Percentiles rank a stretch among this genome's conserved stretches.
Conservation (phyloP, 1,140 invertebrate genomes). For the Grapholita molesta region DNA sequence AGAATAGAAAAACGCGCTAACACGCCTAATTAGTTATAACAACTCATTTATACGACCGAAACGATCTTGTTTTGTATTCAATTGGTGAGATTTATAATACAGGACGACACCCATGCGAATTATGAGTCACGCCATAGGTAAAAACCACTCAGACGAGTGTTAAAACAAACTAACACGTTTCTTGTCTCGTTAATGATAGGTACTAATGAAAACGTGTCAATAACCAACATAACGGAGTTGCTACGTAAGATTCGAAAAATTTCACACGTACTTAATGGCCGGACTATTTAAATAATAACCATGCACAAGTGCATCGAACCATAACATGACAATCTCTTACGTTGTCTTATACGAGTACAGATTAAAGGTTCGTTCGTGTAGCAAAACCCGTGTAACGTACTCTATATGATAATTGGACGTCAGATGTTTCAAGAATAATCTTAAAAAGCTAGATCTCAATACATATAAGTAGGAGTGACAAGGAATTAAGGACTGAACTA, state of each 20-base stretch:
- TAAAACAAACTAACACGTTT: slow-evolving; percentile 24
- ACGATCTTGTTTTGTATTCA: slow-evolving; percentile 27
- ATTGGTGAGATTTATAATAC: neutral
- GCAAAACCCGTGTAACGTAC: neutral
- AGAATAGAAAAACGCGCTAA: slow-evolving; percentile 32
- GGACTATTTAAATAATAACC: slow-evolving; percentile 14
- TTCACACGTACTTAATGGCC: slow-evolving; percentile 34
- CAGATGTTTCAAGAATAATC: no score
- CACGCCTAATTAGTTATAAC: slow-evolving; percentile 24
- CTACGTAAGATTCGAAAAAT: slow-evolving; percentile 29
- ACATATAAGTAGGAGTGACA: no score
- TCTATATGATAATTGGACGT: no score
- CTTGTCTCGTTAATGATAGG: slow-evolving; percentile 25
- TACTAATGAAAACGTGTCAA: slow-evolving; percentile 34
- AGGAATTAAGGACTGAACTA: no score
- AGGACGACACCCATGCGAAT: slow-evolving; percentile 17
- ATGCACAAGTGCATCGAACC: slow-evolving; percentile 9
- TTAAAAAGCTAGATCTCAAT: no score
- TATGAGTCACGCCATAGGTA: slow-evolving; percentile 18
- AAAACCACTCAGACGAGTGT: slow-evolving; percentile 21
- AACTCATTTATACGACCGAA: slow-evolving; percentile 29
- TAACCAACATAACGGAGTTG: slow-evolving; percentile 28
- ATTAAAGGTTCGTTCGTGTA: neutral
- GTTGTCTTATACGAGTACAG: no score
- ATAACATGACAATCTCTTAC: neutral